phyloP scores from a whole-genome alignment of 2,113 vertebrate species.

The Lophura nycthemera region DNA sequence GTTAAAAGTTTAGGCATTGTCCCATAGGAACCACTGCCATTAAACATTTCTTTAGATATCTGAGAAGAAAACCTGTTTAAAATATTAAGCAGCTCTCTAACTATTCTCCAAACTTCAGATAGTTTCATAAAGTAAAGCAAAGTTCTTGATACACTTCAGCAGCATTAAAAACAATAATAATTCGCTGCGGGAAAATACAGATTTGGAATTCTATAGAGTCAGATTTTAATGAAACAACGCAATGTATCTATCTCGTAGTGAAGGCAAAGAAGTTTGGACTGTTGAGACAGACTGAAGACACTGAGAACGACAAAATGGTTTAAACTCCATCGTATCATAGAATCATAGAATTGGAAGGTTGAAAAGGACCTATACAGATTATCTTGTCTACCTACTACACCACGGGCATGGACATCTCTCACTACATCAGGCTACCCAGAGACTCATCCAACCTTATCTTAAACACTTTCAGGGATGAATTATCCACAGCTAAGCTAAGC shows the following conservation, averaged over 20 bases:
- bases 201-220: background rate
- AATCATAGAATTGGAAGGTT: background rate
- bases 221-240: background rate
- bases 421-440: background rate
- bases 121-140: background rate
- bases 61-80: background rate
- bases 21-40: background rate
- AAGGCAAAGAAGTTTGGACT: background rate
- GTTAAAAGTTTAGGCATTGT: background rate
- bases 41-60: background rate
- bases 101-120: background rate
- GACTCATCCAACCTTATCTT: background rate
- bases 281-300: background rate
- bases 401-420: background rate
- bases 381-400: background rate
- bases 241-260: background rate
- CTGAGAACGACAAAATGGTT: background rate
- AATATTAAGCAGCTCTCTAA: background rate
- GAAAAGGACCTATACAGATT: background rate
- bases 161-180: background rate
- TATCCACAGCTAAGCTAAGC: background rate
- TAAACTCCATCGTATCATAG: background rate
- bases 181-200: background rate
- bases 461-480: too few relatives aligned
- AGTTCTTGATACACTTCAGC: background rate